These are phyloP conservation scores for Macrotis lagotis DNA, from an alignment of 2,113 vertebrate genomes.

Conservation along the genomic window DNA sequence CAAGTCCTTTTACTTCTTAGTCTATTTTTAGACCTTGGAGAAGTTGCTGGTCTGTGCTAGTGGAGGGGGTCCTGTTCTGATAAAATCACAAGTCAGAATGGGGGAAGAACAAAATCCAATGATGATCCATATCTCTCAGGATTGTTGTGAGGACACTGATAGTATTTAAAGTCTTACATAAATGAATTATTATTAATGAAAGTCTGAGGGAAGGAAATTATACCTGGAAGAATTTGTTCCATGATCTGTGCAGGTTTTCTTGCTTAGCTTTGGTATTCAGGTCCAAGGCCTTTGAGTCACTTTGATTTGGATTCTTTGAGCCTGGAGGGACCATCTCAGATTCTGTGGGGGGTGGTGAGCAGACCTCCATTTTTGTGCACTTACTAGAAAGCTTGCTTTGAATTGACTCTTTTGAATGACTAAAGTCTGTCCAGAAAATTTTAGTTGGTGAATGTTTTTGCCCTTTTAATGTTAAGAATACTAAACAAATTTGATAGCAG, in stretches of 20 bases:
- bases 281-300: not conserved
- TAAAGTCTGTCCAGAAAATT: slow-evolving; percentile 31
- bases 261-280: slow-evolving; percentile 34
- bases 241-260: not conserved
- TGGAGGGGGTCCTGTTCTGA: not conserved
- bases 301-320: slow-evolving; percentile 46
- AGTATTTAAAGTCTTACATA: not conserved
- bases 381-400: slow-evolving; percentile 43
- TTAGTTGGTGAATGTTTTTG: slow-evolving; percentile 39
- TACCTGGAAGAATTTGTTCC: slow-evolving; percentile 32
- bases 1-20: not conserved
- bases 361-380: slow-evolving; percentile 40
- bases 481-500: slow-evolving; percentile 9
- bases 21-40: not conserved
- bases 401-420: slow-evolving; percentile 48
- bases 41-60: not conserved
- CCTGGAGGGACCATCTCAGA: slow-evolving; percentile 24
- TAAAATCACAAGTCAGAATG: not conserved
- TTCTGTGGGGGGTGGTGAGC: not conserved
- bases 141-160: not conserved
- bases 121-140: too few species aligned
- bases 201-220: slow-evolving; percentile 41
- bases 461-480: slow-evolving; percentile 48
- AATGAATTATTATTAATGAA: not conserved
- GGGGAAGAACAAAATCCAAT: not conserved